phyloP scores from a whole-genome alignment of 2,888 invertebrate genomes.

The Stenchaetothrips biformis region DNA sequence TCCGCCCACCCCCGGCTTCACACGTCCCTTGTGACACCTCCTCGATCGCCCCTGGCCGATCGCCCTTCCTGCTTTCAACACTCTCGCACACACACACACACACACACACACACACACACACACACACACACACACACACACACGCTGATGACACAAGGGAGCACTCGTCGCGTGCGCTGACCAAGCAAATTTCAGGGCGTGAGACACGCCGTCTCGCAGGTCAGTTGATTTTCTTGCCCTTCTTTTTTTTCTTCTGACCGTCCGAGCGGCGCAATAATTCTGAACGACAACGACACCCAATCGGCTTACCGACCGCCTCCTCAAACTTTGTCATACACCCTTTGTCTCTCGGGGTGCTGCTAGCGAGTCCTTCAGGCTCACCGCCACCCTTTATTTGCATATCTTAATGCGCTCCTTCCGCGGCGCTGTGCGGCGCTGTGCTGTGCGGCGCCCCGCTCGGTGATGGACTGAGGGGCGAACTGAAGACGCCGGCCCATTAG shows the following conservation, averaged over 20 bases:
- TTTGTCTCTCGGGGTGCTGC: no score
- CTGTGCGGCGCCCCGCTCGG: not conserved
- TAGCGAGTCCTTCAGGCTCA: no score
- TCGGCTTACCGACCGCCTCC: no score
- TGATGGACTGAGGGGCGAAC: not conserved
- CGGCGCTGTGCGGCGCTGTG: not conserved
- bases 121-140: not conserved
- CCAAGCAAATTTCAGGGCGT: not conserved
- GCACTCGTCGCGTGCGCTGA: not conserved
- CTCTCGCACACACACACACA: no score
- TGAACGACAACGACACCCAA: no score
- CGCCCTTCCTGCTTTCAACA: no score
- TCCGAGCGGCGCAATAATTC: no score
- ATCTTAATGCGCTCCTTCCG: slow-evolving; percentile 17
- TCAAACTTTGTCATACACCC: no score
- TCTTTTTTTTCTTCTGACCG: no score
- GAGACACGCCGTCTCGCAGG: not conserved
- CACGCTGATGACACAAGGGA: not conserved
- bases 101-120: no score
- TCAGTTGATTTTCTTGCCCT: not conserved
- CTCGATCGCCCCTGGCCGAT: not conserved
- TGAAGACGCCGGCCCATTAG: not conserved
- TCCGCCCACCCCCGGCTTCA: not conserved
- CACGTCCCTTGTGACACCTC: not conserved
- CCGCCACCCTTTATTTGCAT: not conserved